Evolutionary conservation across 1,140 invertebrate species (phyloP), one percentile per base, ranked within the genome.

Genomic region (Cydia splendana): DNA sequence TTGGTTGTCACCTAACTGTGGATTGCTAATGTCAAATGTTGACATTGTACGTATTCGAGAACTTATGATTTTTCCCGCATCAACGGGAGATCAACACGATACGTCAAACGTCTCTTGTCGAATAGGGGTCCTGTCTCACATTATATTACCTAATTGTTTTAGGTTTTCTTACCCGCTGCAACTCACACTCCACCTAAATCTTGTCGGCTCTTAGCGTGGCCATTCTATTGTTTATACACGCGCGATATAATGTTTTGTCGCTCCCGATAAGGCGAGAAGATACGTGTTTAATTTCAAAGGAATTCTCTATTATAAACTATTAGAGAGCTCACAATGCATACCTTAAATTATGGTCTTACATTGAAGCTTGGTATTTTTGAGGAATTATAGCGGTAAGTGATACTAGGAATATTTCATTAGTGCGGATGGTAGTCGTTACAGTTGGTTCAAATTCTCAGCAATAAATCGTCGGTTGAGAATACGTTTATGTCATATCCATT

Each of bases 241-340:
- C 86, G 89, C 88, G 89, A 91, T 92, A 92, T 91, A 91, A 87
- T 91, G 90, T 91, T 90, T 90, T 88, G 90, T 88, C 85, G 87
- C 89, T 71, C n/a, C 34, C 34, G 67, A 71, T 71, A 71, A 71
- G 34, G 38, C 15, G 34, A 18, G 67, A 71, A 71, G 30, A 38
- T 15, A 30, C 67, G 67, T 62, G 53, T 57, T 18, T 62, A 10
- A 62, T 24, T 24, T 62, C 57, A 62, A 62, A 62, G 57, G 20
- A 1, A 62, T 62, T 62, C 18, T 4, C 45, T 48, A 48, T 48
- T 48, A 15, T 62, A 62, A 62, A 62, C 57, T 62, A 24, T 62
- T 62, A 62, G 18, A 62, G 20, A 24, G 20, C 2, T 18, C 2
- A 62, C 57, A 62, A 62, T 62, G 57, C 57, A 62, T 62, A 62